Percentiles rank a stretch among this genome's conserved stretches.
Evolutionary conservation across 2,113 vertebrate species (phyloP).

Genomic region (Platichthys flesus): DNA sequence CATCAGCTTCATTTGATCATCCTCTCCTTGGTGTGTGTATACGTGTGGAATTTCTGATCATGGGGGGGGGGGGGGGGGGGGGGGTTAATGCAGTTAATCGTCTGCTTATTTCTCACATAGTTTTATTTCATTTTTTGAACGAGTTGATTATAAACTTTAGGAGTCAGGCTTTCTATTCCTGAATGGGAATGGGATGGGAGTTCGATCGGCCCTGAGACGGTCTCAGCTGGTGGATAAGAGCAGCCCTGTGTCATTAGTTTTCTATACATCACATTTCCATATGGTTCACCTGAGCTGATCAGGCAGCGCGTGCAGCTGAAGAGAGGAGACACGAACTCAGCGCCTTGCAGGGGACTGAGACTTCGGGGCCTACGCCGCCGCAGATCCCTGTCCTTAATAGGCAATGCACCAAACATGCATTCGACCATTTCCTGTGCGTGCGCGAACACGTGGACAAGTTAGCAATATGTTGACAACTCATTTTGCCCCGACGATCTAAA

Average conservation of each 20-base stretch:
- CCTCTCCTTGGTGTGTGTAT: no score
- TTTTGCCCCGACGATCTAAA: neutral
- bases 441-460: constrained; percentile 2
- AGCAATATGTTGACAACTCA: constrained; percentile 6
- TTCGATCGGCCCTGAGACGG: constrained; percentile 14
- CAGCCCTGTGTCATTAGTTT: neutral
- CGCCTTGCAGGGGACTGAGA: neutral
- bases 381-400: constrained; percentile 32
- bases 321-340: constrained; percentile 2
- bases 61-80: no score
- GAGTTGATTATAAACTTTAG: neutral
- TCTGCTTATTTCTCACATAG: neutral
- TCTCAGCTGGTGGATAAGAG: constrained; percentile 28
- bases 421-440: constrained; percentile 12
- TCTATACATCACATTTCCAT: constrained; percentile 22
- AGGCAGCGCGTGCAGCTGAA: neutral
- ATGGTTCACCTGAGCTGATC: constrained; percentile 20
- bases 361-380: constrained; percentile 6
- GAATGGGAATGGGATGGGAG: neutral
- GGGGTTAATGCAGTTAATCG: no score
- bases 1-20: no score
- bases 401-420: constrained; percentile 25
- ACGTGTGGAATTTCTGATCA: no score
- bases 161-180: constrained; percentile 20
- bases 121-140: neutral